Conservation (phyloP, 2,797 vertebrate genomes). For the Gobio occitaniae region DNA sequence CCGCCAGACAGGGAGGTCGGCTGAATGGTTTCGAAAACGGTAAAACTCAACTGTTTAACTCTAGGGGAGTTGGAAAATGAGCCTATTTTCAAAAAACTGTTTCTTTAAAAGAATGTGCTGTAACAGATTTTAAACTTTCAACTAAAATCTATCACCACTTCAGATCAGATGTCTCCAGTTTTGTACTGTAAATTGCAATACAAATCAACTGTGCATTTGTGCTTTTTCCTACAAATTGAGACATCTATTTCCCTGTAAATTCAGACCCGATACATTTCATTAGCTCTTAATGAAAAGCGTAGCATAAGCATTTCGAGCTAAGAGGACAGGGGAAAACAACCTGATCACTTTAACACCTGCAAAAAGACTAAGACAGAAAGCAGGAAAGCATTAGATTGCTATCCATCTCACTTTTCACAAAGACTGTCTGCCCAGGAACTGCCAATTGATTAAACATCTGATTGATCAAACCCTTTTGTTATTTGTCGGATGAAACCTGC, state of each 20-base stretch:
- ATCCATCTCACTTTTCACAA: conserved; percentile 55
- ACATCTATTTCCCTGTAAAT: conserved; percentile 32
- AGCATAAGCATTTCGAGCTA: conserved; percentile 18
- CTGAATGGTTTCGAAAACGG: too few species aligned
- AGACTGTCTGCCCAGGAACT: conserved; percentile 33
- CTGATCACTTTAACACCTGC: conserved; percentile 45
- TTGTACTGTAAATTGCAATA: background rate
- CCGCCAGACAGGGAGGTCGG: too few species aligned
- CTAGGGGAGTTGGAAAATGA: too few species aligned
- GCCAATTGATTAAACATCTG: conserved; percentile 21
- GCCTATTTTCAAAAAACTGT: too few species aligned
- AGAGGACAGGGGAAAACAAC: conserved; percentile 24
- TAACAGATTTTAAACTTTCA: background rate
- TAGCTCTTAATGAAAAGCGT: conserved; percentile 35
- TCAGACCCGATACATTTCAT: conserved; percentile 15
- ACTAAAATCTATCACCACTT: background rate
- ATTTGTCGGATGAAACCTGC: conserved; percentile 26
- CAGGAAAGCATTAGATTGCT: conserved; percentile 31
- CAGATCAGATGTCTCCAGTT: background rate
- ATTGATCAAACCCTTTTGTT: conserved; percentile 41
- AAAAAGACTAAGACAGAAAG: conserved; percentile 23
- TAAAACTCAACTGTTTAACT: too few species aligned
- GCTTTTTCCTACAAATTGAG: background rate
- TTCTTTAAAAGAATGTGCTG: background rate
- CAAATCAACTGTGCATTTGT: background rate